Conservation (phyloP, 2,113 vertebrate species). For the Pseudorectes ferrugineus region DNA sequence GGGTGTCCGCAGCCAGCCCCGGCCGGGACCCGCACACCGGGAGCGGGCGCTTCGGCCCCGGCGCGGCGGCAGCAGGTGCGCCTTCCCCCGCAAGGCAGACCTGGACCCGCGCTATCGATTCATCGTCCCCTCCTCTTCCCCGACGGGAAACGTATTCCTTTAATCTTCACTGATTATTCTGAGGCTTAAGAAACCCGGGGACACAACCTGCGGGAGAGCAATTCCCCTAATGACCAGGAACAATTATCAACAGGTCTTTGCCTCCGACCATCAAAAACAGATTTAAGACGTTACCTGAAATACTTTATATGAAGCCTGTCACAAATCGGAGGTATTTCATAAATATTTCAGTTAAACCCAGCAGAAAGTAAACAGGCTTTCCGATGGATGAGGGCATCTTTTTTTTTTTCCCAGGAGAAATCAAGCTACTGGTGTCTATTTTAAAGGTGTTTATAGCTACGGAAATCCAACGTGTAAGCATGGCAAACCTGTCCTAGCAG, state of each 20-base stretch:
- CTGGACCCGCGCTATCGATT: not conserved
- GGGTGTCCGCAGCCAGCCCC: not conserved
- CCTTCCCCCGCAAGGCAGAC: not conserved
- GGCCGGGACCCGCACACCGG: not conserved
- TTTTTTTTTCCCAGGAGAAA: not conserved
- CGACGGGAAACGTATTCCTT: not conserved
- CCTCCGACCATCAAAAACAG: not conserved
- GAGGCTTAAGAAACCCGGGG: slow-evolving; percentile 47
- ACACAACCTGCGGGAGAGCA: slow-evolving; percentile 31
- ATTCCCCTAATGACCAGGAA: slow-evolving; percentile 5
- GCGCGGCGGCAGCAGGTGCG: not conserved
- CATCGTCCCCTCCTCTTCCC: not conserved
- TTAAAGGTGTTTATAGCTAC: not conserved
- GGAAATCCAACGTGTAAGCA: not conserved
- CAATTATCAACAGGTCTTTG: slow-evolving; percentile 3
- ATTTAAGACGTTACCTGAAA: not conserved
- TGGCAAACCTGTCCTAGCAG: not conserved
- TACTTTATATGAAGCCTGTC: not conserved
- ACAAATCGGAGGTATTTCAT: not conserved
- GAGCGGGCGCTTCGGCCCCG: not conserved
- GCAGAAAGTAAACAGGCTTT: not conserved
- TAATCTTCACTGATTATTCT: not conserved
- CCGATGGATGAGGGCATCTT: not conserved
- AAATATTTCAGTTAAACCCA: not conserved
- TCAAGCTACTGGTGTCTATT: not conserved